Percentiles rank a stretch among this genome's conserved stretches.
These are phyloP conservation scores for Chaetogeoica ovagalla DNA, from an alignment of 2,888 invertebrate genomes.

Conservation along the genomic window DNA sequence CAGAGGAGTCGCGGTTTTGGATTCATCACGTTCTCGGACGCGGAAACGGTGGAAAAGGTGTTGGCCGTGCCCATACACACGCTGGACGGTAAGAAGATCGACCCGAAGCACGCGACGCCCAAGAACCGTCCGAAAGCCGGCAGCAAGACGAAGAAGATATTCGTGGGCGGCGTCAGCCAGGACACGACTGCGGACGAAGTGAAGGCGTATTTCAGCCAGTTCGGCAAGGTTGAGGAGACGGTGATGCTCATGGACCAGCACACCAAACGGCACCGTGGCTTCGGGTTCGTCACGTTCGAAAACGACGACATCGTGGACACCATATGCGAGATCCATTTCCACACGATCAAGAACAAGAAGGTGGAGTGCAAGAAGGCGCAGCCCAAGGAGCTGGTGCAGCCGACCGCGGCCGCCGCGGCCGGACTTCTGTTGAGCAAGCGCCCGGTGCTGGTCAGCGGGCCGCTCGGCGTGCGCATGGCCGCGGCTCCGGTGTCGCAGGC, in stretches of 20 bases:
- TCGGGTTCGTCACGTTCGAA: conserved; percentile 90
- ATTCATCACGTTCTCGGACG: conserved; percentile 91
- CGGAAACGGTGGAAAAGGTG: conserved; percentile 87
- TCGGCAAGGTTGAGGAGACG: conserved; percentile 84
- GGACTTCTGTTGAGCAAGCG: conserved; percentile 68
- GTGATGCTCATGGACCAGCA: conserved; percentile 94
- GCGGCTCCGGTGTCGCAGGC: conserved; percentile 60
- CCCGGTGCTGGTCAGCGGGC: conserved; percentile 67
- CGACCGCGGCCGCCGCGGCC: conserved; percentile 60
- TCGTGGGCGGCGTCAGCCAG: conserved; percentile 89
- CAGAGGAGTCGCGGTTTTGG: conserved; percentile 93
- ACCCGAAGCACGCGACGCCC: conserved; percentile 90
- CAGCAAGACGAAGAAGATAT: conserved; percentile 88
- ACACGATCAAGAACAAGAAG: conserved; percentile 90
- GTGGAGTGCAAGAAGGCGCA: conserved; percentile 90
- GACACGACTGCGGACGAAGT: conserved; percentile 90
- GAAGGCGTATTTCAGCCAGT: conserved; percentile 85
- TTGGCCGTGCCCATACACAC: conserved; percentile 88
- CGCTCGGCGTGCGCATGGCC: conserved; percentile 70
- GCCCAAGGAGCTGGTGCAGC: conserved; percentile 84
- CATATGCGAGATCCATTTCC: conserved; percentile 91
- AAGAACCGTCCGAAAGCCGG: conserved; percentile 84
- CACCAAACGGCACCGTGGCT: conserved; percentile 86
- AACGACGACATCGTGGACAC: conserved; percentile 88
- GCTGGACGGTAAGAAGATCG: conserved; percentile 89